phyloP scores from a whole-genome alignment of 2,888 invertebrate species.

The Polymixis lichenea region DNA sequence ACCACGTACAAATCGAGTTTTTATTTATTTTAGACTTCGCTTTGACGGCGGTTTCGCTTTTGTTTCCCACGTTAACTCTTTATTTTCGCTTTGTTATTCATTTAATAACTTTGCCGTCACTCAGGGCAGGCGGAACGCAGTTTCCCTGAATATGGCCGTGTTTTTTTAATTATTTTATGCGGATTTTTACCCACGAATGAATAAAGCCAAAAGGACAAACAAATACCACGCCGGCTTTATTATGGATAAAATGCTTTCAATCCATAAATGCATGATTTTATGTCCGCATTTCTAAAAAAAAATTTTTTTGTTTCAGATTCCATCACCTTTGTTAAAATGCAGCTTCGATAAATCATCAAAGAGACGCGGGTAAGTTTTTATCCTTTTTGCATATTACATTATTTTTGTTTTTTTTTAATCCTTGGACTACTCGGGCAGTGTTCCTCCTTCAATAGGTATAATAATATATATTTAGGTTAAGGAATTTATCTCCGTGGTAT shows the following conservation, averaged over 20 bases:
- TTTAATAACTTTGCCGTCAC: not conserved
- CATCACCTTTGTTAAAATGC: conserved; percentile 65
- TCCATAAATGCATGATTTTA: not conserved
- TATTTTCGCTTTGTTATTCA: not conserved
- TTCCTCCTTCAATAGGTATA: too few species aligned
- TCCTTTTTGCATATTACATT: not conserved
- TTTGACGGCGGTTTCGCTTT: not conserved
- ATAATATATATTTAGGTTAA: too few species aligned
- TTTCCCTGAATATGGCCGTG: not conserved
- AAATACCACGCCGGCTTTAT: not conserved
- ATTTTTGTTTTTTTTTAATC: not conserved
- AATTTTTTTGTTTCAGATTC: conserved; percentile 67
- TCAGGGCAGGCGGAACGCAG: not conserved
- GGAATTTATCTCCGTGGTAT: too few species aligned
- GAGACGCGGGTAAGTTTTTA: conserved; percentile 73
- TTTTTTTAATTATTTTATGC: conserved; percentile 15
- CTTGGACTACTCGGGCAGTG: not conserved
- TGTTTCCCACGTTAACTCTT: conserved; percentile 31
- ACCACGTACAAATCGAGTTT: conserved; percentile 11
- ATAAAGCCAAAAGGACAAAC: conserved; percentile 4
- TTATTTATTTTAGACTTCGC: conserved; percentile 23
- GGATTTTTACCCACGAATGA: conserved; percentile 2
- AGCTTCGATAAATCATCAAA: conserved; percentile 66
- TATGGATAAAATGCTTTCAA: not conserved
- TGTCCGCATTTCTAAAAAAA: not conserved